These are phyloP conservation scores for Tokudaia muenninki DNA, from an alignment of 2,797 vertebrate species.

Conservation along the genomic window DNA sequence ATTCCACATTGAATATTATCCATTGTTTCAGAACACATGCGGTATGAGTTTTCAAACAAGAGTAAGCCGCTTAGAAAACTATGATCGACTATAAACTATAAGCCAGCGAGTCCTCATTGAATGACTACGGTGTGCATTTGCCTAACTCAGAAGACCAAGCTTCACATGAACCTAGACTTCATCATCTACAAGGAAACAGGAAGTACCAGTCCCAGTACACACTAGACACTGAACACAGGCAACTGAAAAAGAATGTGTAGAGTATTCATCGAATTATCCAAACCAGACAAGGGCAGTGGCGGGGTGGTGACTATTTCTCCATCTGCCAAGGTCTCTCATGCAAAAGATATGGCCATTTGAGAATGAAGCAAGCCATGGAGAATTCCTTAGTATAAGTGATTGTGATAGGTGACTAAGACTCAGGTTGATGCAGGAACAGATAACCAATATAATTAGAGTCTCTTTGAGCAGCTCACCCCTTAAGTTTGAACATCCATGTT, in stretches of 20 bases:
- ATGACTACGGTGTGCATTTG: not conserved
- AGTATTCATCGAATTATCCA: not conserved
- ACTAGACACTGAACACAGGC: not conserved
- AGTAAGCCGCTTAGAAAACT: not conserved
- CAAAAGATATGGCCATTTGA: not conserved
- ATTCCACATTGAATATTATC: not conserved
- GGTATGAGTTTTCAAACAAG: not conserved
- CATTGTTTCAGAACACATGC: not conserved
- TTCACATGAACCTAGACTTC: not conserved
- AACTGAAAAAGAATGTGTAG: not conserved
- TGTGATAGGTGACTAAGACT: not conserved
- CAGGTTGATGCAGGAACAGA: not conserved
- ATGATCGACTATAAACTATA: too few species aligned
- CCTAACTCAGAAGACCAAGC: not conserved
- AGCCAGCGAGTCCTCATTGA: not conserved
- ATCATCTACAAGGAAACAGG: rapidly evolving
- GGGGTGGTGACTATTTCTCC: not conserved
- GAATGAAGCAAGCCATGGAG: not conserved
- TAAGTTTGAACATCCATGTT: not conserved
- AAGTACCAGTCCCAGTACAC: not conserved
- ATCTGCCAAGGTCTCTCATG: not conserved
- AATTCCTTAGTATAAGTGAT: not conserved
- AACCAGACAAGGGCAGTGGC: not conserved
- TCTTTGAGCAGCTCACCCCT: not conserved
- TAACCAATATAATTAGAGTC: not conserved